These are phyloP conservation scores for Sardina pilchardus DNA, from an alignment of 2,113 vertebrate species.

Conservation along the genomic window DNA sequence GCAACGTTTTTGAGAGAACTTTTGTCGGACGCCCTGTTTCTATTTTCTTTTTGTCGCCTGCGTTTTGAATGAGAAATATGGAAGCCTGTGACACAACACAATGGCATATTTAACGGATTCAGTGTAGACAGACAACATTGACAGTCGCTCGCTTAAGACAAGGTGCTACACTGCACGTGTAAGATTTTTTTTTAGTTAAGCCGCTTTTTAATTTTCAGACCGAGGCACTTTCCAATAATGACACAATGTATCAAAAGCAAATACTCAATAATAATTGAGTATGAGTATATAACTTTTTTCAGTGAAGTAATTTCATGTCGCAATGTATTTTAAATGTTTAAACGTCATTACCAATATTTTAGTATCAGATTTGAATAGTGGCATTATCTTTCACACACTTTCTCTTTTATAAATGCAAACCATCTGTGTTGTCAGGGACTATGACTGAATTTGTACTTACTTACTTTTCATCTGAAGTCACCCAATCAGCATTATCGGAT, in stretches of 20 bases:
- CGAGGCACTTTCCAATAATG: neutral
- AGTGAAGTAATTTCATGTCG: neutral
- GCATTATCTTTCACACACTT: neutral
- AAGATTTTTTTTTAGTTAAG: too few relatives aligned
- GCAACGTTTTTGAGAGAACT: too few relatives aligned
- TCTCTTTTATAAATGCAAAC: neutral
- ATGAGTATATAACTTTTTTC: too few relatives aligned
- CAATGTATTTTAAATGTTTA: neutral
- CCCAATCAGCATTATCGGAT: neutral
- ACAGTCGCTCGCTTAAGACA: too few relatives aligned
- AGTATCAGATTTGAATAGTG: neutral
- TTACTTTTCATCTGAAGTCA: slow-evolving; percentile 1
- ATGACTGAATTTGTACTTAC: neutral
- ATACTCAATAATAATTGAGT: neutral
- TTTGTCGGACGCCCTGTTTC: too few relatives aligned
- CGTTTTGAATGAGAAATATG: too few relatives aligned
- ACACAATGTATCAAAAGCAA: too few relatives aligned
- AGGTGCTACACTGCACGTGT: too few relatives aligned
- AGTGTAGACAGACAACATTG: too few relatives aligned
- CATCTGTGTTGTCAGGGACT: neutral
- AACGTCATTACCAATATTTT: neutral
- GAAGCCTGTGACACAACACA: too few relatives aligned
- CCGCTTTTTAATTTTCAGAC: neutral
- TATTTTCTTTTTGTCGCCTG: too few relatives aligned
- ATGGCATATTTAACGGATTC: too few relatives aligned